These are phyloP conservation scores for Coremacera marginata DNA, from an alignment of 2,888 invertebrate species.

Conservation along the genomic window DNA sequence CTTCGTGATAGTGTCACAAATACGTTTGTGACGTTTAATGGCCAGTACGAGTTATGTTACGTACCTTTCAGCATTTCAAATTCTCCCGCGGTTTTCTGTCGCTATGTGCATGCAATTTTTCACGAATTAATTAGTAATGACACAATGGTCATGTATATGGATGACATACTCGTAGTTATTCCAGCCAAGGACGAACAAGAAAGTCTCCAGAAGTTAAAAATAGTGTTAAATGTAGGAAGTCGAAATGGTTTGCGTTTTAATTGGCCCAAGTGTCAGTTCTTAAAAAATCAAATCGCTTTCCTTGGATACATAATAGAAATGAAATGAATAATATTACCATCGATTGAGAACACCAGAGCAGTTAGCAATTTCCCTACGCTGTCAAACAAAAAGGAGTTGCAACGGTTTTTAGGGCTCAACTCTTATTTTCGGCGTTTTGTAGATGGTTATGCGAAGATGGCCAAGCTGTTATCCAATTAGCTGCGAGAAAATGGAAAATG, in stretches of 20 bases:
- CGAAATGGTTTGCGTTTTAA: constrained; percentile 37
- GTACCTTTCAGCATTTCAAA: constrained; percentile 49
- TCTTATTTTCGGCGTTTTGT: constrained; percentile 27
- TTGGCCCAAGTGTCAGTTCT: constrained; percentile 45
- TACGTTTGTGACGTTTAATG: constrained; percentile 43
- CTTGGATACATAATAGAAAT: constrained; percentile 25
- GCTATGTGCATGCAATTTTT: neutral
- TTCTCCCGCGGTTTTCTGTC: too few relatives aligned
- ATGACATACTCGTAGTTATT: constrained; percentile 43
- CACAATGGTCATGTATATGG: constrained; percentile 37
- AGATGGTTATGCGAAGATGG: neutral
- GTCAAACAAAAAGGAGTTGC: constrained; percentile 18
- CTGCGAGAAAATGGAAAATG: constrained; percentile 10
- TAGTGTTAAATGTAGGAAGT: constrained; percentile 36
- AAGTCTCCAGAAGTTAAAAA: constrained; percentile 26
- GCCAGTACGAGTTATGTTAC: constrained; percentile 44
- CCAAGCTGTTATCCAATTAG: constrained; percentile 20
- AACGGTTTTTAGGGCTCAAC: constrained; percentile 10
- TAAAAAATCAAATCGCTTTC: constrained; percentile 25
- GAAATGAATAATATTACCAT: constrained; percentile 17
- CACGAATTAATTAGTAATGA: neutral
- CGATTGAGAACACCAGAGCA: constrained; percentile 16
- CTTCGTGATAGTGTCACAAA: too few relatives aligned
- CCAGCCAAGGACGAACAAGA: constrained; percentile 38
- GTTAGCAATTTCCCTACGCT: constrained; percentile 7